These are phyloP conservation scores for Silurus aristotelis DNA, from an alignment of 2,797 vertebrate genomes.

Conservation along the genomic window DNA sequence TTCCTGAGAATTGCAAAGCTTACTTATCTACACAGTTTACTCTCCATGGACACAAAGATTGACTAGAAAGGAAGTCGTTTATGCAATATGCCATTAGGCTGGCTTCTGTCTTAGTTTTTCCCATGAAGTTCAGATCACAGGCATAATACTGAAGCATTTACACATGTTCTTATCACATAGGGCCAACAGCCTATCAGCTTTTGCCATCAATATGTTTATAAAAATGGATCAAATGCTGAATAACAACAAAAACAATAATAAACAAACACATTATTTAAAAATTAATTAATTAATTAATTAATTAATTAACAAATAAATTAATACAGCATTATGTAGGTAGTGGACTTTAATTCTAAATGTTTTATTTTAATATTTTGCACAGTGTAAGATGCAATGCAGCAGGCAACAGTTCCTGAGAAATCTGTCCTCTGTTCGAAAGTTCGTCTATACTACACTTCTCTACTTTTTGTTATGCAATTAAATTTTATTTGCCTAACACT, in stretches of 20 bases:
- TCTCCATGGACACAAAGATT: conserved; percentile 12
- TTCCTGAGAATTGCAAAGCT: background rate
- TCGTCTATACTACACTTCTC: background rate
- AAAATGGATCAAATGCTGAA: background rate
- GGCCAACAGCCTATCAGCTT: background rate
- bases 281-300: too few relatives aligned
- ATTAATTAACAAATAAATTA: background rate
- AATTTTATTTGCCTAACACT: background rate
- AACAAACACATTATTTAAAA: background rate
- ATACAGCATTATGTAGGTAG: background rate
- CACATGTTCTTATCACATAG: background rate
- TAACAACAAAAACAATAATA: background rate
- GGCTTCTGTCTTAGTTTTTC: conserved; percentile 56
- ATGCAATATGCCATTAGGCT: conserved; percentile 52
- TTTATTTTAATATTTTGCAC: background rate
- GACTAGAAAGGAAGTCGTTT: conserved; percentile 32
- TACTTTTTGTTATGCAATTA: background rate
- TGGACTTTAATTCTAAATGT: background rate
- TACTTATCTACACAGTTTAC: conserved; percentile 29
- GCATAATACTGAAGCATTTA: background rate
- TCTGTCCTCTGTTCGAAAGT: background rate
- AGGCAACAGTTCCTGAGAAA: background rate
- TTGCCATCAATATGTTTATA: conserved; percentile 15
- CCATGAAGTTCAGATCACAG: conserved; percentile 41
- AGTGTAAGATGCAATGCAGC: background rate